Base-by-base conservation (phyloP, 2,888 invertebrate genomes). In the Dicyrtoma fusca region DNA sequence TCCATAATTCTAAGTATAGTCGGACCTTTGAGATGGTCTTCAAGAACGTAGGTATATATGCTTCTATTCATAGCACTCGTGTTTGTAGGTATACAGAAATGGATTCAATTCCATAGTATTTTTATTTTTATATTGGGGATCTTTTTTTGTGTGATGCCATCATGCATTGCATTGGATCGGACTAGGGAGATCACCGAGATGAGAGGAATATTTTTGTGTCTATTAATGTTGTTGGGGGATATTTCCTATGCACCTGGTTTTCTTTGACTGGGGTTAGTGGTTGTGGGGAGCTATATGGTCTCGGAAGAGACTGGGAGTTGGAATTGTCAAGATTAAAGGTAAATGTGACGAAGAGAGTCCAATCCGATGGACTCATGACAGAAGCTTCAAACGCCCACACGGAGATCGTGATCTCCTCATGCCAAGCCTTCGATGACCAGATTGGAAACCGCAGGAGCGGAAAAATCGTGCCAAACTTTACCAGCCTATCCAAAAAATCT, bases 381-480 rank as follows among this genome's bases (percentile, higher is more conserved):
- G 77, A 77, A 77, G 77, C 75, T 59, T 76, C 75, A 74, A 76
- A 76, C 79, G 79, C 79, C 79, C 79, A 79, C 79, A 77, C 76
- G 75, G 73, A 75, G 76, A 73, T 78, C 61, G 75, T 76, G 75
- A 75, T 78, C 75, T 72, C 73, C 70, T 72, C 76, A 63, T 71
- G 76, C 77, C 75, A 76, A 79, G 74, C 76, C 76, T 74, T 72
- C 74, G 71, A 75, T 74, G 63, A 74, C 64, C 75, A 76, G 76
- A 79, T 77, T 78, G 74, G 75, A 73, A 76, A 72, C 78, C 72
- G 55, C 76, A 77, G 75, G 76, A 78, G 76, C 73, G 73, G 68
- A 76, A 72, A 76, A 77, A 75, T 79, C 79, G 77, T 79, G 77
- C 79, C 66, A 77, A 79, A 74, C 70, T 65, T 47, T 68, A 34